Evolutionary conservation across 2,888 invertebrate genomes (phyloP), one percentile per base, ranked within the genome.

Genomic region (Lapara coniferarum): DNA sequence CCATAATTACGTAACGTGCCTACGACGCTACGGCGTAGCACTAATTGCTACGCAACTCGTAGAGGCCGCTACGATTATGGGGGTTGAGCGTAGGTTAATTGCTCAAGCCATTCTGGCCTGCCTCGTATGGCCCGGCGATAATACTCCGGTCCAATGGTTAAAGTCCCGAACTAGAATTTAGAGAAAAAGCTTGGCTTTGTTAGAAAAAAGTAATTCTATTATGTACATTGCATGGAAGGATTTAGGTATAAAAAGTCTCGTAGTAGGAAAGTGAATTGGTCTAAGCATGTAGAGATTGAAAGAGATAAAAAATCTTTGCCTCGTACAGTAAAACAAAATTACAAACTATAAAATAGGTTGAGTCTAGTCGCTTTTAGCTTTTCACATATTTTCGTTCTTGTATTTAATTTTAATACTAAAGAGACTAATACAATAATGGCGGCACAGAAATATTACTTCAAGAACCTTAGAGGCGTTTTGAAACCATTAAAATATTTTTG

Each of bases 31-130:
- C 86, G 83, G 71, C 88, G 88, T 89, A 90, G 89, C 90, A 85
- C 89, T 92, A 92, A 92, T 92, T 91, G 90, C 93, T 91, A 91
- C 90, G 89, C 89, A 89, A 82, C 84, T 87, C 87, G 87, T 90
- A 90, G 89, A 84, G 80, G 78, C 81, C 46, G 49, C 63, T 63
- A 49, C 63, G 63, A 63, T 63, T 71, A 73, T 77, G 79, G 84
- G 81, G 83, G 87, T 89, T 89, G 88, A 88, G 86, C 85, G 85
- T 86, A 84, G 89, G 89, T 89, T 92, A 93, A 92, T 92, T 91
- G 92, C 89, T 85, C 85, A 83, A 81, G 72, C 79, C 66, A 56
- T 67, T 66, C 66, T 57, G 55, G 66, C 46, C 52, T 74, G 72
- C 76, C 72, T 74, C 69, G 71, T 80, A 72, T 72, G 75, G 78